phyloP scores from a whole-genome alignment of 2,888 invertebrate species.

The Ariolimax columbianus region DNA sequence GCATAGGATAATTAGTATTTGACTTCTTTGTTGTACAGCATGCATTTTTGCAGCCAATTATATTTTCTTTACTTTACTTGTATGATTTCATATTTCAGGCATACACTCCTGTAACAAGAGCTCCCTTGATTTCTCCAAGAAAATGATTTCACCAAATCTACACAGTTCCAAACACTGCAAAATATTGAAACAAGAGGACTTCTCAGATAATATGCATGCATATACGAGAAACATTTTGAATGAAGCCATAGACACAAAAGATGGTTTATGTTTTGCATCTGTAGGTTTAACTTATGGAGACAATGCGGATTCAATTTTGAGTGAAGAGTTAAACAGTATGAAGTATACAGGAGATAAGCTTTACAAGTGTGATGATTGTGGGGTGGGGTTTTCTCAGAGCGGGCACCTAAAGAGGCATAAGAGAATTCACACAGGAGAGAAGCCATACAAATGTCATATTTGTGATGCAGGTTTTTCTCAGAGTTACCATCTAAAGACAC shows the following conservation, averaged over 20 bases:
- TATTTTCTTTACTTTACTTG: too few relatives aligned
- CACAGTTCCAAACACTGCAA: neutral
- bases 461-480: conserved; percentile 28
- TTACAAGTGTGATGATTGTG: conserved; percentile 26
- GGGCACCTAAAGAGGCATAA: conserved; percentile 19
- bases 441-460: conserved; percentile 26
- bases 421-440: conserved; percentile 22
- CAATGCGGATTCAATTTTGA: neutral
- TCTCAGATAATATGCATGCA: neutral
- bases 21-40: too few relatives aligned
- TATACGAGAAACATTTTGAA: neutral
- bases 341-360: conserved; percentile 1
- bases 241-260: neutral
- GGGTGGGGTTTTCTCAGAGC: conserved; percentile 26
- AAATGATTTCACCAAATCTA: neutral
- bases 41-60: too few relatives aligned
- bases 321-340: conserved; percentile 2
- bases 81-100: neutral
- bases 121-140: neutral
- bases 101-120: neutral
- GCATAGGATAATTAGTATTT: too few relatives aligned
- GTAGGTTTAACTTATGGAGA: neutral
- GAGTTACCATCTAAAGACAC: conserved; percentile 6
- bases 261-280: neutral
- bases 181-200: neutral